Percentiles rank a stretch among this genome's conserved stretches.
These are phyloP conservation scores for Drosophila ohnishii DNA, from an alignment of 1,140 invertebrate species.

Conservation along the genomic window DNA sequence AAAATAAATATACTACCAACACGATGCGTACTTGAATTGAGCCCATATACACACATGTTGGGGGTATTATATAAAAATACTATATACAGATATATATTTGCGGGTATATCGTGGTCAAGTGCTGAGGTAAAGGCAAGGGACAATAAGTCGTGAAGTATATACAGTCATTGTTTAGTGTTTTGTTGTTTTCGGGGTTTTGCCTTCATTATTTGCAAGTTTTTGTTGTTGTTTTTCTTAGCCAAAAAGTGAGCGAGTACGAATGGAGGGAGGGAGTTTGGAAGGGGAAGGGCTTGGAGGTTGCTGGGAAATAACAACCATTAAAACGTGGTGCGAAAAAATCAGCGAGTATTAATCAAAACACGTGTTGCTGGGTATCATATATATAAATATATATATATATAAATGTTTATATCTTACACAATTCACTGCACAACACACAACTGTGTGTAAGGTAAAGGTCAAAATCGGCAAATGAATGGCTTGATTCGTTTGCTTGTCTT, in stretches of 20 bases:
- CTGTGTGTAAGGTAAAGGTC: conserved; percentile 53
- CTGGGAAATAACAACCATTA: conserved; percentile 49
- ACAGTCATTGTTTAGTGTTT: conserved; percentile 16
- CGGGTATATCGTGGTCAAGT: conserved; percentile 14
- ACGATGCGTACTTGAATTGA: conserved; percentile 60
- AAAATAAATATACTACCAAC: conserved; percentile 15
- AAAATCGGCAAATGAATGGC: conserved; percentile 16
- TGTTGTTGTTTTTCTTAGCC: conserved; percentile 38
- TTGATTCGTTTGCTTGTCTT: conserved; percentile 7
- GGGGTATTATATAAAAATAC: conserved; percentile 19
- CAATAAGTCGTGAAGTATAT: conserved; percentile 19
- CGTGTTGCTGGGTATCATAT: conserved; percentile 37
- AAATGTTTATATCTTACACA: conserved; percentile 37
- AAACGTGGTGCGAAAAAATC: conserved; percentile 39
- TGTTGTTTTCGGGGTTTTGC: conserved; percentile 38
- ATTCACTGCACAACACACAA: conserved; percentile 12
- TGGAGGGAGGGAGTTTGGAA: neutral
- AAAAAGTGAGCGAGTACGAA: conserved; percentile 2
- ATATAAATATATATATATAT: conserved; percentile 7
- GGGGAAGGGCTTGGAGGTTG: conserved; percentile 7
- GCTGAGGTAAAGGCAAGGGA: conserved; percentile 4
- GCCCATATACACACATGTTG: conserved; percentile 6
- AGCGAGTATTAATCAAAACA: conserved; percentile 61
- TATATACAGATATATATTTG: conserved; percentile 16
- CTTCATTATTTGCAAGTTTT: conserved; percentile 57